phyloP scores from a whole-genome alignment of 2,113 vertebrate genomes.

The Enhydra lutris region DNA sequence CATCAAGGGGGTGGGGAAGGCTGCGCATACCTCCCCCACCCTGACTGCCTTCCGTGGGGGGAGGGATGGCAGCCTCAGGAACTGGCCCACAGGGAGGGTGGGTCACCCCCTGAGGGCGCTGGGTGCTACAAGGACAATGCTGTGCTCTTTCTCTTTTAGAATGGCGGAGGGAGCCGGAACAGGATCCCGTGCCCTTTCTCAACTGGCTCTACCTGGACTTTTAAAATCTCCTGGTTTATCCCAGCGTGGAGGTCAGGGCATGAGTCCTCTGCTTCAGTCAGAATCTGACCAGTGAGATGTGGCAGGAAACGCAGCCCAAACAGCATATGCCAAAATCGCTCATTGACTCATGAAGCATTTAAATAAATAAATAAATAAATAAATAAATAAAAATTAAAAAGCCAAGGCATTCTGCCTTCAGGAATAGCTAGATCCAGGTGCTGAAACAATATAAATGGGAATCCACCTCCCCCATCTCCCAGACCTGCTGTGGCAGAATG shows the following conservation, averaged over 20 bases:
- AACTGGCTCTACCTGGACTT: background rate
- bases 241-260: background rate
- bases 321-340: background rate
- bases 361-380: background rate
- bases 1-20: background rate
- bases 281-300: background rate
- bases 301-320: background rate
- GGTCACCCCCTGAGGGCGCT: background rate
- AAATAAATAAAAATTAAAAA: background rate
- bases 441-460: background rate
- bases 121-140: background rate
- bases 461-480: background rate
- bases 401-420: background rate
- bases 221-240: background rate
- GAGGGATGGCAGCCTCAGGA: background rate
- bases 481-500: background rate
- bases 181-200: background rate
- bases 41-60: rapidly evolving
- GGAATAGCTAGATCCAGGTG: background rate
- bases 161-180: too few relatives aligned
- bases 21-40: background rate
- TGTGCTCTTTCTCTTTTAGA: background rate
- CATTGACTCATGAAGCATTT: background rate
- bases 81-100: background rate
- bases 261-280: background rate